A percentile compares a stretch with the other conserved stretches of the same genome.
Evolutionary conservation across 1,140 invertebrate species (phyloP).

Genomic region (Pseudomyrmex flavicornis): DNA sequence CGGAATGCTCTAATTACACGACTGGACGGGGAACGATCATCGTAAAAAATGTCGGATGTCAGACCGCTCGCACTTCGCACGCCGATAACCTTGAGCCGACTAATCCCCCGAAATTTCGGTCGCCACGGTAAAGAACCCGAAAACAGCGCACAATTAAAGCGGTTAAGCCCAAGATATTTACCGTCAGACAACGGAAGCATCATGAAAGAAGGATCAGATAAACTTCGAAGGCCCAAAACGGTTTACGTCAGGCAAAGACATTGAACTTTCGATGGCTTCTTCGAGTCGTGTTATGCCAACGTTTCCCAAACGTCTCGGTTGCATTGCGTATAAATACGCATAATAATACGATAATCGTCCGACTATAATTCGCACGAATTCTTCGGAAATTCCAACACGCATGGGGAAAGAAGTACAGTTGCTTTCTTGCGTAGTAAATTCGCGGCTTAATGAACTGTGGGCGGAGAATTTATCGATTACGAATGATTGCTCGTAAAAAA

Average conservation of each 20-base stretch:
- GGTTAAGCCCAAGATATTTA: constrained; percentile 44
- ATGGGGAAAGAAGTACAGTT: constrained; percentile 4
- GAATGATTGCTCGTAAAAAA: neutral
- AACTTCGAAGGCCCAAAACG: constrained; percentile 32
- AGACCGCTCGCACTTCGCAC: constrained; percentile 10
- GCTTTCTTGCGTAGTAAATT: constrained; percentile 23
- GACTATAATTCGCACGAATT: constrained; percentile 40
- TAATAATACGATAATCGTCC: constrained; percentile 33
- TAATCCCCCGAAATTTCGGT: constrained; percentile 16
- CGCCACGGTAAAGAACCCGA: constrained; percentile 9
- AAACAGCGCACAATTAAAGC: constrained; percentile 52
- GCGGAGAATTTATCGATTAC: constrained; percentile 4
- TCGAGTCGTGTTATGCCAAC: neutral
- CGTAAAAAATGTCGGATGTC: constrained; percentile 41
- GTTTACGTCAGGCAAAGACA: constrained; percentile 18
- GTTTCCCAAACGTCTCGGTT: neutral
- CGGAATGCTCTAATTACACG: constrained; percentile 55
- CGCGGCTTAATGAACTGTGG: constrained; percentile 11
- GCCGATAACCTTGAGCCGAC: neutral
- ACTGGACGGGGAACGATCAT: neutral
- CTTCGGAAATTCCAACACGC: constrained; percentile 17
- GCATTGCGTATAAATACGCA: constrained; percentile 30
- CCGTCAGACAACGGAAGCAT: constrained; percentile 25
- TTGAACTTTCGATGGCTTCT: constrained; percentile 29
- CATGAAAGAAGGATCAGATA: constrained; percentile 37